Evolutionary conservation across 1,140 invertebrate genomes (phyloP).

Genomic region (Papilio aristodemus): DNA sequence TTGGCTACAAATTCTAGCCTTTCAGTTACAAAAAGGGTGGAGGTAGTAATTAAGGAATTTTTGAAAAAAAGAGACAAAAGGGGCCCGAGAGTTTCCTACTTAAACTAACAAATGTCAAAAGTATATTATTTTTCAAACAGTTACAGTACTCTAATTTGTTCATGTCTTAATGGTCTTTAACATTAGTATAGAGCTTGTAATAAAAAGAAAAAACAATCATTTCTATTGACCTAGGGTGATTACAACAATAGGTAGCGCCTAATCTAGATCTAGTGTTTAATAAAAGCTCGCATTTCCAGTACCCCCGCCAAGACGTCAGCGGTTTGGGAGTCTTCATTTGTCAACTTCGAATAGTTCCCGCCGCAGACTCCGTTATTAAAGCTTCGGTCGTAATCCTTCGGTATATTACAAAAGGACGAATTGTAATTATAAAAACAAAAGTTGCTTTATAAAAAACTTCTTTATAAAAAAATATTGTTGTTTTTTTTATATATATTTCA

Average conservation of each 20-base stretch:
- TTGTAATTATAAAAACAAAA: constrained; percentile 5
- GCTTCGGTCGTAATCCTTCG: background rate
- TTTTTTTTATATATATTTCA: background rate
- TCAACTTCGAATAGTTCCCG: constrained; percentile 31
- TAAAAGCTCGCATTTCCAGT: background rate
- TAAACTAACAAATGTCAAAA: too few relatives aligned
- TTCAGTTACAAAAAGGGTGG: too few relatives aligned
- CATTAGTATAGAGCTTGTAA: too few relatives aligned
- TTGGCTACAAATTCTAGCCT: too few relatives aligned
- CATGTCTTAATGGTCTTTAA: too few relatives aligned
- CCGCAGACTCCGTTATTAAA: constrained; percentile 22
- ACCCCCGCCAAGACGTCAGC: constrained; percentile 25
- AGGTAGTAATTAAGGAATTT: too few relatives aligned
- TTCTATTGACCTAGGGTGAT: background rate
- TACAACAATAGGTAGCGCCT: background rate
- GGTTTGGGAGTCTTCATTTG: constrained; percentile 32
- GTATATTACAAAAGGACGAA: background rate
- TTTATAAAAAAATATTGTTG: background rate
- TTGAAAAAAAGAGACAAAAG: too few relatives aligned
- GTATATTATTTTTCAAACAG: too few relatives aligned
- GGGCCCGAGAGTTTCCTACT: too few relatives aligned
- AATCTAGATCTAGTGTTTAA: constrained; percentile 25
- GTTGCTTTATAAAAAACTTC: background rate
- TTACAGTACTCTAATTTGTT: too few relatives aligned
- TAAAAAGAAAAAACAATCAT: too few relatives aligned